Evolutionary conservation across 2,797 vertebrate genomes (phyloP).

Genomic region (Lindbergichthys nudifrons): DNA sequence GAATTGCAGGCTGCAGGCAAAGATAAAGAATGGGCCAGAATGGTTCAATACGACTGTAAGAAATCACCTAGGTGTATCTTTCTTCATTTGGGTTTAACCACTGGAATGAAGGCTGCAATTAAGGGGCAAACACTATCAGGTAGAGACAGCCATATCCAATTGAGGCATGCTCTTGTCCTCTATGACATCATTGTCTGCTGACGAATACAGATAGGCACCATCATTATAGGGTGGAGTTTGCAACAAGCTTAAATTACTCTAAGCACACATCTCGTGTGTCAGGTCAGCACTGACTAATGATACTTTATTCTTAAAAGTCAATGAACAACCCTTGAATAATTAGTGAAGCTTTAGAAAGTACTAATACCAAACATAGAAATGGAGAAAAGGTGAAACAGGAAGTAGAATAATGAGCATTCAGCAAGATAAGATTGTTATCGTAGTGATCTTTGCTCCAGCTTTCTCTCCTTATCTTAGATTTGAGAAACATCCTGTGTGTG

Average conservation of each 20-base stretch:
- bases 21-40: constrained; percentile 37
- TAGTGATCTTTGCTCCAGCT: constrained; percentile 47
- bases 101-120: constrained; percentile 42
- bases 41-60: constrained; percentile 30
- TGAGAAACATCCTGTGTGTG: constrained; percentile 41
- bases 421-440: constrained; percentile 45
- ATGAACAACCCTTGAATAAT: constrained; percentile 26
- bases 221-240: constrained; percentile 40
- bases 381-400: constrained; percentile 40
- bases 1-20: constrained; percentile 38
- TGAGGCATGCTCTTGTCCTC: constrained; percentile 31
- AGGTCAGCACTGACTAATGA: constrained; percentile 28
- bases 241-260: constrained; percentile 6
- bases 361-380: constrained; percentile 8
- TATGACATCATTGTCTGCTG: constrained; percentile 31
- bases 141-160: constrained; percentile 17
- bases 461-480: background rate
- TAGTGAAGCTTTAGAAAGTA: constrained; percentile 20
- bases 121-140: constrained; percentile 30
- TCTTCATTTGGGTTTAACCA: constrained; percentile 45
- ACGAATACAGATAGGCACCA: constrained; percentile 22
- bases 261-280: constrained; percentile 15
- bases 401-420: constrained; percentile 44
- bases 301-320: constrained; percentile 15
- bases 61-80: constrained; percentile 38